These are phyloP conservation scores for Zele albiditarsus DNA, from an alignment of 2,888 invertebrate genomes.

Conservation along the genomic window DNA sequence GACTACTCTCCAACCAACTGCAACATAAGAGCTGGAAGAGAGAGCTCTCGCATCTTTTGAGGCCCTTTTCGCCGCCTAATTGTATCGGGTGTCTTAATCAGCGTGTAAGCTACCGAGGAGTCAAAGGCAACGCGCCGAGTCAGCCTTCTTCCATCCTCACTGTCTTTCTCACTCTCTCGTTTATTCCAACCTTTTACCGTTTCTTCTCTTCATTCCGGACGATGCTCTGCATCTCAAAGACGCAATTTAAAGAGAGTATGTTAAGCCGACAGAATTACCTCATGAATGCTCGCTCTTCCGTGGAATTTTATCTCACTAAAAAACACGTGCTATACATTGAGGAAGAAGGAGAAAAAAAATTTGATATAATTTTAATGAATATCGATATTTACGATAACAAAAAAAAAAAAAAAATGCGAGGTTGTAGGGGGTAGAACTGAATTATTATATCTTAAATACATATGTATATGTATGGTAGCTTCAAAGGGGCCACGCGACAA, in stretches of 20 bases:
- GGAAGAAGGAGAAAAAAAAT: not conserved
- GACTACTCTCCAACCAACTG: not conserved
- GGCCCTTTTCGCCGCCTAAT: slow-evolving; percentile 68
- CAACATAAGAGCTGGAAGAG: slow-evolving; percentile 3
- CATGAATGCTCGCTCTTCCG: slow-evolving; percentile 14
- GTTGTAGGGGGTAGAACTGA: slow-evolving; percentile 4
- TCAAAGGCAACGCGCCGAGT: slow-evolving; percentile 56
- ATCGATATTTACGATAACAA: slow-evolving; percentile 32
- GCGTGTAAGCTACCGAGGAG: slow-evolving; percentile 68
- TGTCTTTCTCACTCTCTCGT: slow-evolving; percentile 25
- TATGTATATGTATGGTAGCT: slow-evolving; percentile 6
- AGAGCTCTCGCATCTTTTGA: slow-evolving; percentile 61
- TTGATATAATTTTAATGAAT: slow-evolving; percentile 33
- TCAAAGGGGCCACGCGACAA: slow-evolving; percentile 33
- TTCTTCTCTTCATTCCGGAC: slow-evolving; percentile 50
- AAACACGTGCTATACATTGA: slow-evolving; percentile 1
- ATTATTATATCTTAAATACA: slow-evolving; percentile 6
- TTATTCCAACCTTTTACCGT: slow-evolving; percentile 36
- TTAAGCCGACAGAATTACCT: slow-evolving; percentile 59
- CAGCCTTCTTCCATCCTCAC: slow-evolving; percentile 47
- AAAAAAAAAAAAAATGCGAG: slow-evolving; percentile 19
- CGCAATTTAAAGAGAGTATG: slow-evolving; percentile 67
- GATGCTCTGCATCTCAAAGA: slow-evolving; percentile 70
- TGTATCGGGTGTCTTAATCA: slow-evolving; percentile 72
- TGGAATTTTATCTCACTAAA: slow-evolving; percentile 24